Percentiles rank a stretch among this genome's conserved stretches.
phyloP scores from a whole-genome alignment of 2,113 vertebrate genomes.

The Trichomycterus rosablanca region DNA sequence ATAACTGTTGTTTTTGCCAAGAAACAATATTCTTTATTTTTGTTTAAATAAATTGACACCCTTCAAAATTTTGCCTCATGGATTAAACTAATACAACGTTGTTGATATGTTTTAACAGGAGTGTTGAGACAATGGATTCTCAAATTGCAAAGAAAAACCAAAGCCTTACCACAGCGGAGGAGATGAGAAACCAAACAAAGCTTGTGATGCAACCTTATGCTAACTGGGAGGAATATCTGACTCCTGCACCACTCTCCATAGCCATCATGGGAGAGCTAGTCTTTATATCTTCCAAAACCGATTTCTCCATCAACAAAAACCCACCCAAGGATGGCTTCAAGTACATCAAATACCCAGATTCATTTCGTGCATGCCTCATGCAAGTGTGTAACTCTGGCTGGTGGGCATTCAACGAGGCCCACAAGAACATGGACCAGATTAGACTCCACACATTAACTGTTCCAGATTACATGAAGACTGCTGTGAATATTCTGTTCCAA shows the following conservation, averaged over 20 bases:
- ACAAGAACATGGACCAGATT: conserved; percentile 52
- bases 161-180: conserved; percentile 31
- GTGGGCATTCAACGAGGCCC: conserved; percentile 11
- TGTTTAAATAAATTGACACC: too few relatives aligned
- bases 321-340: conserved; percentile 35
- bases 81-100: too few relatives aligned
- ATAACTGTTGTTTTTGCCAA: too few relatives aligned
- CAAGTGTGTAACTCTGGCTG: conserved; percentile 48
- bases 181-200: conserved; percentile 38
- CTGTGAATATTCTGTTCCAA: conserved; percentile 43
- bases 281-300: conserved; percentile 30
- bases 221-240: conserved; percentile 55
- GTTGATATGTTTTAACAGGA: conserved; percentile 3
- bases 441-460: conserved; percentile 37
- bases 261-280: conserved; percentile 50
- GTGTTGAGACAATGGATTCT: conserved; percentile 13
- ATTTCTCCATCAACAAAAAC: conserved; percentile 46
- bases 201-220: conserved; percentile 49
- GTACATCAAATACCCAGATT: conserved; percentile 46
- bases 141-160: conserved; percentile 14
- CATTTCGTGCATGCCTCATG: conserved; percentile 41
- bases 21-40: too few relatives aligned
- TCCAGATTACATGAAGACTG: conserved; percentile 41
- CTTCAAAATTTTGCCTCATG: too few relatives aligned
- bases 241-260: conserved; percentile 50